Conservation (phyloP, 1,140 invertebrate species). For the Drosophila funebris region DNA sequence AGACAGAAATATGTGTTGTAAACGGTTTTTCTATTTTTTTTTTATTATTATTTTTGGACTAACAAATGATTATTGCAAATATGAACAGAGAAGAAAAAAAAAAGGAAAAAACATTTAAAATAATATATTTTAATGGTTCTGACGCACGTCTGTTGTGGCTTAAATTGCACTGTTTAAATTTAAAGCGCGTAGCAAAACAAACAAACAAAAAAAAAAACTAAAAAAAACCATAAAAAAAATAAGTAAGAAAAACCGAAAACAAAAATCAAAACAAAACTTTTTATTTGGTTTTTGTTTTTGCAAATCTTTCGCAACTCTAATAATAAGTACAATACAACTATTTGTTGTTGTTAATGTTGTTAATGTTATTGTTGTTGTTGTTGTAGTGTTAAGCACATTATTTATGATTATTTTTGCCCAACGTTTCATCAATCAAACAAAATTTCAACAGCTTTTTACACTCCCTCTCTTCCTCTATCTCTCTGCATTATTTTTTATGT, state of each 20-base stretch:
- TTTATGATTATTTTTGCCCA: slow-evolving; percentile 73
- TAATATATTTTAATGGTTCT: slow-evolving; percentile 44
- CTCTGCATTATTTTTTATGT: slow-evolving; percentile 1
- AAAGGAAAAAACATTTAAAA: slow-evolving; percentile 7
- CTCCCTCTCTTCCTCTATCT: slow-evolving; percentile 22
- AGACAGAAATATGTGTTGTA: not conserved
- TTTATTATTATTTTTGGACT: not conserved
- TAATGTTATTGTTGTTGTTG: slow-evolving; percentile 10
- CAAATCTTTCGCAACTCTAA: slow-evolving; percentile 43
- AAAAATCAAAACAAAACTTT: slow-evolving; percentile 4
- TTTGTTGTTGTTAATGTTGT: slow-evolving; percentile 28
- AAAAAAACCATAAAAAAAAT: not conserved
- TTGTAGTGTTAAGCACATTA: slow-evolving; percentile 53
- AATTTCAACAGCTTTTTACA: slow-evolving; percentile 60
- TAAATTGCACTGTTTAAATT: slow-evolving; percentile 65
- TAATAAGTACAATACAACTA: slow-evolving; percentile 38
- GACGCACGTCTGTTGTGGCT: slow-evolving; percentile 47
- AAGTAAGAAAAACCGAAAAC: not conserved
- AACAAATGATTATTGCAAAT: slow-evolving; percentile 13
- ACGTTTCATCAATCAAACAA: slow-evolving; percentile 73
- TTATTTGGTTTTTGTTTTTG: slow-evolving; percentile 26
- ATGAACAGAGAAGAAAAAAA: not conserved
- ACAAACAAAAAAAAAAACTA: not conserved
- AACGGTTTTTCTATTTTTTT: too few species aligned
- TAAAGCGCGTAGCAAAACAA: slow-evolving; percentile 47